A percentile compares a stretch with the other conserved stretches of the same genome.
These are phyloP conservation scores for Troides oblongomaculatus DNA, from an alignment of 2,888 invertebrate genomes.

Conservation along the genomic window DNA sequence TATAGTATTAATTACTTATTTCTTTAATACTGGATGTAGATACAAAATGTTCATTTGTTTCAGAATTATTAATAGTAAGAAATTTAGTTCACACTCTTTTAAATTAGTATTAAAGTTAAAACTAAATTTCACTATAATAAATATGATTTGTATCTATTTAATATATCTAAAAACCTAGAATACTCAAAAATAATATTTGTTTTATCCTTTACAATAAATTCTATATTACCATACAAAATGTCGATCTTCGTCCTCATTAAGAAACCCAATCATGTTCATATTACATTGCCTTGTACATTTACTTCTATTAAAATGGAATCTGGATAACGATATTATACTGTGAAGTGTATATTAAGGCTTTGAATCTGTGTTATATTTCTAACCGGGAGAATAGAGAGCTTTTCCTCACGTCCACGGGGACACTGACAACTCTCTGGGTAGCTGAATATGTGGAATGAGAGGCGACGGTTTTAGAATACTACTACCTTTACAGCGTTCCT, in stretches of 20 bases:
- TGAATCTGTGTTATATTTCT: neutral
- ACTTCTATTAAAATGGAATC: neutral
- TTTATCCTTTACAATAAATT: neutral
- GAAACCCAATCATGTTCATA: neutral
- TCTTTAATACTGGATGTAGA: no score
- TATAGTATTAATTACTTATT: no score
- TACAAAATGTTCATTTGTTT: no score
- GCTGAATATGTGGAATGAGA: constrained; percentile 17
- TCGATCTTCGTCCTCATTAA: neutral
- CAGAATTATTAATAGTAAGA: no score
- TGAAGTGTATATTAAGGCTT: neutral
- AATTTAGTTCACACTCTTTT: no score
- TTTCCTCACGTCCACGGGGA: neutral
- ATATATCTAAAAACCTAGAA: neutral
- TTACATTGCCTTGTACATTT: neutral
- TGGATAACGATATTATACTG: neutral
- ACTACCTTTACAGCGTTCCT: constrained; percentile 14
- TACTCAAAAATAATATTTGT: neutral
- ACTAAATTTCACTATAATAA: no score
- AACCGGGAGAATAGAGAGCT: neutral
- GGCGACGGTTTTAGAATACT: constrained; percentile 11
- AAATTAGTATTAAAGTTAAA: no score
- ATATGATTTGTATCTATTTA: no score
- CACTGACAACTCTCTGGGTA: neutral
- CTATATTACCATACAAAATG: neutral